Base-by-base conservation (phyloP, 2,888 invertebrate species). In the Hyles lineata region DNA sequence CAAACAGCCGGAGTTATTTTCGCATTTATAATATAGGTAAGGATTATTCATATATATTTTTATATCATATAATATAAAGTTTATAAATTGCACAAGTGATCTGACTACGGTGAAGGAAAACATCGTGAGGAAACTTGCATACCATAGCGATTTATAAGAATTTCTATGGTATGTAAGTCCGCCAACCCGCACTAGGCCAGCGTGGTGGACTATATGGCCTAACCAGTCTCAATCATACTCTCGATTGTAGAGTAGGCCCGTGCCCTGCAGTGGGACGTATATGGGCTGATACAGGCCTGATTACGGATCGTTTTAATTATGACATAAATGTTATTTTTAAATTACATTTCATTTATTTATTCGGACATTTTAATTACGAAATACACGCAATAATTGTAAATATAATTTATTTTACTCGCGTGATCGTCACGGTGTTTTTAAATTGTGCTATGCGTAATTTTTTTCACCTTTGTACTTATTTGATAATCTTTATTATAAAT, bases 401-500 rank as follows among this genome's bases (percentile, higher is more conserved):
- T 50, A 55, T 3, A 2, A 43, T 43, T 67, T 23, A 67, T 43
- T 23, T 67, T 50, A 50, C 23, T 50, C 43, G 67, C 67, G 67
- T 67, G 50, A 67, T 50, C 7, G 67, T 67, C 67, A 67, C 67
- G 67, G 17, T 50, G 11, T 50, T 67, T 43, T 9, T 17, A 21
- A 67, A 9, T 62, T 67, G 43, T 67, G 3, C 23, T 50, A 63
- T 43, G 55, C 6, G 55, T 55, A 55, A n/a, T 50, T 23, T 50
- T 50, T 50, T 23, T 4, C 43, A 23, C 67, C 23, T 67, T 23
- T 21, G 17, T 23, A 23, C 7, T 17, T 62, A 50, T 50, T 43
- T 21, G 6, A 23, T 43, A 50, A 67, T 67, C 43, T 67, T 67
- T 25, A 67, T 63, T 17, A 17, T 60, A 23, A 60, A 67, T 67